Conservation (phyloP, 2,888 invertebrate species). For the Entomobrya proxima region DNA sequence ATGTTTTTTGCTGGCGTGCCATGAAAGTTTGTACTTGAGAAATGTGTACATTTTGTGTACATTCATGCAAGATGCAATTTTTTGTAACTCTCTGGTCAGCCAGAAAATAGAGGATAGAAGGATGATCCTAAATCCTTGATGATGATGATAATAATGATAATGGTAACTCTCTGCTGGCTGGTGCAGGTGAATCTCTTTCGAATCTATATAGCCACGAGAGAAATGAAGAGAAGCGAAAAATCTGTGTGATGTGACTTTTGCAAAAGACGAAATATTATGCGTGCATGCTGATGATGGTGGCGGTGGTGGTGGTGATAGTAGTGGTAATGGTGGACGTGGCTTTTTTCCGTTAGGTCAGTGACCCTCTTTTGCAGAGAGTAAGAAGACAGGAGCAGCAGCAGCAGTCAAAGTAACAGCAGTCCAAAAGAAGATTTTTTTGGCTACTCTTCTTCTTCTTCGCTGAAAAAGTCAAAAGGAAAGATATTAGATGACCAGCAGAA, state of each 20-base stretch:
- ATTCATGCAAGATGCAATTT: not conserved
- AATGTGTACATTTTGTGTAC: not conserved
- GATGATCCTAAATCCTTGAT: too few relatives aligned
- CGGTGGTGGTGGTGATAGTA: slow-evolving; percentile 19
- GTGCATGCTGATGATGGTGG: slow-evolving; percentile 23
- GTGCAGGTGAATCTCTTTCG: slow-evolving; percentile 51
- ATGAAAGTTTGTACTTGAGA: slow-evolving; percentile 24
- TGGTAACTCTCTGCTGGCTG: too few relatives aligned
- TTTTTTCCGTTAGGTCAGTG: slow-evolving; percentile 63
- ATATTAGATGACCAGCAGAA: slow-evolving; percentile 25
- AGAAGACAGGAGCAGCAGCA: slow-evolving; percentile 24
- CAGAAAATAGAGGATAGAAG: slow-evolving; percentile 52
- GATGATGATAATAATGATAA: too few relatives aligned
- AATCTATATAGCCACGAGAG: not conserved
- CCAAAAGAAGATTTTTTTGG: slow-evolving; percentile 26
- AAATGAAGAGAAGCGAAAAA: too few relatives aligned
- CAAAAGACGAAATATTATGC: slow-evolving; percentile 20
- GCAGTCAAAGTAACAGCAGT: not conserved
- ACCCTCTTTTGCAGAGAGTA: slow-evolving; percentile 31
- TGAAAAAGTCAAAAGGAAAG: not conserved
- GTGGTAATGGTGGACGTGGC: slow-evolving; percentile 55
- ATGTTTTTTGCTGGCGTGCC: not conserved
- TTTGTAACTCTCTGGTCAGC: slow-evolving; percentile 54
- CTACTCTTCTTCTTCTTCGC: slow-evolving; percentile 23
- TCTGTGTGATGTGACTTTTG: slow-evolving; percentile 22